These are phyloP conservation scores for Morelia viridis DNA, from an alignment of 2,797 vertebrate genomes.

Conservation along the genomic window DNA sequence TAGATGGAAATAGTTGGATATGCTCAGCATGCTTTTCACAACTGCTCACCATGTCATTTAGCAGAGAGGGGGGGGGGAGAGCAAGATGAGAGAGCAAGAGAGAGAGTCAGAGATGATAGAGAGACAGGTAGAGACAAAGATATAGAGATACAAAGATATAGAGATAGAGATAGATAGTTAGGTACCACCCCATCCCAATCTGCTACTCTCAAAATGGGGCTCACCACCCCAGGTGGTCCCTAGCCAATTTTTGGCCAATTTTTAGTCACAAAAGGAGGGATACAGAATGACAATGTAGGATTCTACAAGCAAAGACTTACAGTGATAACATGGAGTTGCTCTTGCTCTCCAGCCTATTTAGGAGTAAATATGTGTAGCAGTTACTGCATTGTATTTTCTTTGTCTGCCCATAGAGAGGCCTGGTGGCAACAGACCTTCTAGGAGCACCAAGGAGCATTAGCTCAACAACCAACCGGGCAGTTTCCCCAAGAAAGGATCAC, in stretches of 20 bases:
- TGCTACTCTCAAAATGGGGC: not conserved
- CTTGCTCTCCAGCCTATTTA: not conserved
- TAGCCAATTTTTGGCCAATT: not conserved
- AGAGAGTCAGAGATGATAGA: too few relatives aligned
- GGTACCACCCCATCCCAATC: not conserved
- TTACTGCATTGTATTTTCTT: not conserved
- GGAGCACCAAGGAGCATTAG: not conserved
- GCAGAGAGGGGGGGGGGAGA: not conserved
- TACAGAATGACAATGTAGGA: not conserved
- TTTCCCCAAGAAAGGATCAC: not conserved
- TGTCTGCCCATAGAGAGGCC: not conserved
- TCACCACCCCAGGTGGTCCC: not conserved
- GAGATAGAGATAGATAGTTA: not conserved
- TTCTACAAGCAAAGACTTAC: not conserved
- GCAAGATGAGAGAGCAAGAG: too few relatives aligned
- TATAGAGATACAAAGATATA: too few relatives aligned
- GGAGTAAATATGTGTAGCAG: not conserved
- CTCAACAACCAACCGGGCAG: not conserved
- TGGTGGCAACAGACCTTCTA: not conserved
- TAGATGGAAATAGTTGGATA: not conserved
- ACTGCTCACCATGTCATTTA: not conserved
- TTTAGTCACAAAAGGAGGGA: not conserved
- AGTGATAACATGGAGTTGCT: too few relatives aligned
- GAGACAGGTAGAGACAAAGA: too few relatives aligned
- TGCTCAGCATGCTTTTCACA: not conserved